Evolutionary conservation across 2,113 vertebrate genomes (phyloP).

Genomic region (Galbula dea): DNA sequence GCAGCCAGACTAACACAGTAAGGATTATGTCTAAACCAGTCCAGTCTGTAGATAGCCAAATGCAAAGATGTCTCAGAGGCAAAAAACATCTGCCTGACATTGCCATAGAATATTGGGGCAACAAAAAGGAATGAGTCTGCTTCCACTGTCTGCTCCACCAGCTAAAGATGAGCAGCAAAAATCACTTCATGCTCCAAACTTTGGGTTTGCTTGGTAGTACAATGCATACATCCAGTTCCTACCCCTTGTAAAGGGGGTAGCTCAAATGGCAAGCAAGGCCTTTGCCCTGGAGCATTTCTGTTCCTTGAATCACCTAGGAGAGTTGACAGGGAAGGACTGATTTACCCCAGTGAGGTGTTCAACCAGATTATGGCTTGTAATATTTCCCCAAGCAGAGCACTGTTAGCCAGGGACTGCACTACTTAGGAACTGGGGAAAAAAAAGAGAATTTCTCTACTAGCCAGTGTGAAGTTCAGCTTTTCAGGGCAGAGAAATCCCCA

Average conservation of each 20-base stretch:
- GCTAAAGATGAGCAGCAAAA: neutral
- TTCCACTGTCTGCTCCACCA: neutral
- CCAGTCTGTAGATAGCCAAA: neutral
- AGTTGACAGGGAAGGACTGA: neutral
- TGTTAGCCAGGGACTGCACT: neutral
- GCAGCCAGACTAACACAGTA: neutral
- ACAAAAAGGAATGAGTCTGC: neutral
- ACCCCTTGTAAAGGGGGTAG: neutral
- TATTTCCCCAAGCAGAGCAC: neutral
- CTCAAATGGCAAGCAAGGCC: neutral
- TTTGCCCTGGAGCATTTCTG: neutral
- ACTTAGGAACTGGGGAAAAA: neutral
- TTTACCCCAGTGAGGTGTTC: neutral
- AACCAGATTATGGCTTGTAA: neutral
- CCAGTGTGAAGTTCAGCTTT: slow-evolving; percentile 22
- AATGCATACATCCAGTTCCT: neutral
- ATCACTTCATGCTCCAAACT: neutral
- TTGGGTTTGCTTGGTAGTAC: neutral
- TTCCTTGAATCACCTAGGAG: neutral
- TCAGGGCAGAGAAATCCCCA: slow-evolving; percentile 2
- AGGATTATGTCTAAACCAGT: neutral
- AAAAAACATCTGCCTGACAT: neutral
- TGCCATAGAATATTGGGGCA: neutral
- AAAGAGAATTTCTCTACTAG: neutral
- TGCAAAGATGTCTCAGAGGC: neutral